phyloP scores from a whole-genome alignment of 2,888 invertebrate species.

The Mystacides longicornis region DNA sequence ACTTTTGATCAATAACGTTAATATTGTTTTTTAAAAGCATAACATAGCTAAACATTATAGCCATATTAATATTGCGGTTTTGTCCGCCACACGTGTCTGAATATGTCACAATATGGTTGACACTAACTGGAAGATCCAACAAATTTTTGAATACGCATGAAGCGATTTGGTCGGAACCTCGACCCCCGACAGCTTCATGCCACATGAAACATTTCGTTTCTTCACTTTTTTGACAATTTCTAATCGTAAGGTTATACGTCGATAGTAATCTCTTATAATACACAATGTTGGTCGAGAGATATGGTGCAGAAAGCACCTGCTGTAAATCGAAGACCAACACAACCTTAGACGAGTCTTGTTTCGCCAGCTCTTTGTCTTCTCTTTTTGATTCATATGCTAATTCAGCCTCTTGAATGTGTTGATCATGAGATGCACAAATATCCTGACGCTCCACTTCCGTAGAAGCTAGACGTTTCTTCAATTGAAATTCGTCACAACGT shows the following conservation, averaged over 20 bases:
- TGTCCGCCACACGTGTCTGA: background rate
- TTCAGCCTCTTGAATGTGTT: background rate
- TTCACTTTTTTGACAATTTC: background rate
- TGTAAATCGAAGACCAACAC: background rate
- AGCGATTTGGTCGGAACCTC: constrained; percentile 1
- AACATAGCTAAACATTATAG: background rate
- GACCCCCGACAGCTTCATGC: background rate
- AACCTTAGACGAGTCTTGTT: background rate
- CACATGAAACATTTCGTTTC: background rate
- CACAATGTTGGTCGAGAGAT: background rate
- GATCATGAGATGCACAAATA: background rate
- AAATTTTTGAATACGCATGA: background rate
- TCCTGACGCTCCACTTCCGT: background rate
- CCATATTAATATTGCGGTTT: background rate
- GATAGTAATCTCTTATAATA: background rate
- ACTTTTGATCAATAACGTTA: no score
- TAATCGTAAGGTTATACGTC: background rate
- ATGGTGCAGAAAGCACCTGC: background rate
- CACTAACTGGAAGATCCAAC: background rate
- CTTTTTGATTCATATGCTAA: background rate
- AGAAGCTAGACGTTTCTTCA: background rate
- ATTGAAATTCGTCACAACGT: background rate
- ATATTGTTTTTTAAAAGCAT: no score
- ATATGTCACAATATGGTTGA: background rate
- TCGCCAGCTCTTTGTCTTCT: background rate